Conservation (phyloP, 1,140 invertebrate genomes). For the Heliconius congener region DNA sequence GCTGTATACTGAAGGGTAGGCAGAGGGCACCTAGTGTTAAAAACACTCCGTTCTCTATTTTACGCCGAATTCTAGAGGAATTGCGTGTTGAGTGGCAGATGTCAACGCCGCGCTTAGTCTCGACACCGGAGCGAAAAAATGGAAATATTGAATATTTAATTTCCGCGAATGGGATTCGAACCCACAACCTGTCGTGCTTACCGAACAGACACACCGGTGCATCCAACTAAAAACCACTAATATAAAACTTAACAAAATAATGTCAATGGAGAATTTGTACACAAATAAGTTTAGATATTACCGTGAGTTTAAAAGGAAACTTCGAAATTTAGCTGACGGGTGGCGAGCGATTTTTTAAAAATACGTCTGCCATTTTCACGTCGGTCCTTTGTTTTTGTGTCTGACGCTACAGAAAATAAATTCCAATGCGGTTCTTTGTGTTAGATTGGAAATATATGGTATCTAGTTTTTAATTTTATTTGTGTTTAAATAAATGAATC, state of each 20-base stretch:
- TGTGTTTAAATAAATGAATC: too few relatives aligned
- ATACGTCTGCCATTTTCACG: neutral
- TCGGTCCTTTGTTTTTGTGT: neutral
- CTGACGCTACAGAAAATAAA: conserved; percentile 11
- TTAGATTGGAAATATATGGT: neutral
- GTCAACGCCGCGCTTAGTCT: neutral
- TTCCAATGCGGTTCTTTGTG: neutral
- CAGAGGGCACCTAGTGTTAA: neutral
- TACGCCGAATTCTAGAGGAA: neutral
- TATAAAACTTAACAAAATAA: conserved; percentile 4
- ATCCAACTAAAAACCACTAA: neutral
- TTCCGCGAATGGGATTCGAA: neutral
- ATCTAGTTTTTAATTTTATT: neutral
- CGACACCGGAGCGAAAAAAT: neutral
- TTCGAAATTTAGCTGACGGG: neutral
- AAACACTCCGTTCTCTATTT: neutral
- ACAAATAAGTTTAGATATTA: conserved; percentile 29
- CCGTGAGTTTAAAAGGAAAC: neutral
- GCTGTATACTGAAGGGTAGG: too few relatives aligned
- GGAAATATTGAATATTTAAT: neutral
- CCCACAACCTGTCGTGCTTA: neutral
- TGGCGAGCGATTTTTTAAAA: neutral
- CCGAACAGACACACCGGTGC: too few relatives aligned
- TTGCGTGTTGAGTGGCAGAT: neutral
- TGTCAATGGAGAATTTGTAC: conserved; percentile 21